phyloP scores from a whole-genome alignment of 2,113 vertebrate genomes.

The Rhinopomastus cyanomelas region DNA sequence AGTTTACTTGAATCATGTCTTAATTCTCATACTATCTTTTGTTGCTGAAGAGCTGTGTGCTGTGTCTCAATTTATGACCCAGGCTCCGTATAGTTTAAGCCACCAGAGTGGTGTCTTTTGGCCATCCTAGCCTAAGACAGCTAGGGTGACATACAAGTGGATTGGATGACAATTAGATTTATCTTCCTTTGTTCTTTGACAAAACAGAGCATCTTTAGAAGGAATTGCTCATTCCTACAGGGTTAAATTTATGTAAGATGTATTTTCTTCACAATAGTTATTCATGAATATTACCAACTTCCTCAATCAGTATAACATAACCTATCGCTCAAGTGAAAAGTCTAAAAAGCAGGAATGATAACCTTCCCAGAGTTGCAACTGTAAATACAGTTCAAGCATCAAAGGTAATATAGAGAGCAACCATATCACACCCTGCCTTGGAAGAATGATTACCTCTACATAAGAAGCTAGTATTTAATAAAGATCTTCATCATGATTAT shows the following conservation, averaged over 20 bases:
- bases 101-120: neutral
- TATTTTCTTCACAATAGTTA: neutral
- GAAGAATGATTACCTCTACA: neutral
- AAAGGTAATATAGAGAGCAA: neutral
- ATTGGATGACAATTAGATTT: neutral
- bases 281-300: neutral
- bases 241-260: neutral
- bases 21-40: too few species aligned
- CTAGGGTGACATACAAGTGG: neutral
- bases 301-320: neutral
- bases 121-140: neutral
- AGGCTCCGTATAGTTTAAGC: neutral
- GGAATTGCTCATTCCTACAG: neutral
- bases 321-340: neutral
- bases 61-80: neutral
- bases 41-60: neutral
- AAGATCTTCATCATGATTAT: constrained; percentile 6
- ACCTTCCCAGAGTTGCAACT: neutral
- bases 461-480: constrained; percentile 8
- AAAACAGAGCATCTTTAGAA: neutral
- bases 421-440: neutral
- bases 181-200: neutral
- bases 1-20: too few species aligned
- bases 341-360: neutral
- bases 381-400: neutral